These are phyloP conservation scores for Perca flavescens DNA, from an alignment of 2,113 vertebrate genomes.

Conservation along the genomic window DNA sequence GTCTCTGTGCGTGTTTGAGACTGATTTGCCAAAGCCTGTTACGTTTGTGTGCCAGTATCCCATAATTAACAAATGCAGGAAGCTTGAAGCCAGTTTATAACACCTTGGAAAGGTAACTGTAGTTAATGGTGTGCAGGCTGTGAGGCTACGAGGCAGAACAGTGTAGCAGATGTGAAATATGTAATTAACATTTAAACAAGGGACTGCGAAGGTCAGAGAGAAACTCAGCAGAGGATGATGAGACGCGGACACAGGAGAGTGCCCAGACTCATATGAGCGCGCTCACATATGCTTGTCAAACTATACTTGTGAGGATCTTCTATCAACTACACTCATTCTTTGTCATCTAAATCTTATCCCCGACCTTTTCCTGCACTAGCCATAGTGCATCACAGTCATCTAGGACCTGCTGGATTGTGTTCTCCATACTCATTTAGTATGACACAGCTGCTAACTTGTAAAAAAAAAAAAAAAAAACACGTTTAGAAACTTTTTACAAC, in stretches of 20 bases:
- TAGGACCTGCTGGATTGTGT: not conserved
- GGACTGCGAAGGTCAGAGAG: conserved; percentile 57
- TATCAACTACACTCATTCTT: not conserved
- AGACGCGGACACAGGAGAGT: conserved; percentile 3
- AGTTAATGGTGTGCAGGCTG: conserved; percentile 16
- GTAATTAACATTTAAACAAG: conserved; percentile 73
- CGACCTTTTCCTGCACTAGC: not conserved
- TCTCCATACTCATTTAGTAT: too few relatives aligned
- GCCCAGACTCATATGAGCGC: not conserved
- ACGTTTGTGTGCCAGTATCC: not conserved
- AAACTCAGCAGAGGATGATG: conserved; percentile 24
- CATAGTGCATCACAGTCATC: not conserved
- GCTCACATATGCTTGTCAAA: not conserved
- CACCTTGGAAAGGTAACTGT: conserved; percentile 11
- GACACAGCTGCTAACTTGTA: too few relatives aligned
- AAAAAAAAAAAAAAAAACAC: too few relatives aligned
- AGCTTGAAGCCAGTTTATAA: conserved; percentile 3
- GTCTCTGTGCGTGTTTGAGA: not conserved
- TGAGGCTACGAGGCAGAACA: conserved; percentile 22
- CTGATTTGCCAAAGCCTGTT: not conserved
- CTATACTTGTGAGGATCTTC: not conserved
- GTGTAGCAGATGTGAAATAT: conserved; percentile 60
- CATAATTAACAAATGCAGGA: conserved; percentile 5
- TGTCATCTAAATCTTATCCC: not conserved
- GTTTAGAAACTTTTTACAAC: too few relatives aligned